These are phyloP conservation scores for Gari tellinella DNA, from an alignment of 2,888 invertebrate genomes.

Conservation along the genomic window DNA sequence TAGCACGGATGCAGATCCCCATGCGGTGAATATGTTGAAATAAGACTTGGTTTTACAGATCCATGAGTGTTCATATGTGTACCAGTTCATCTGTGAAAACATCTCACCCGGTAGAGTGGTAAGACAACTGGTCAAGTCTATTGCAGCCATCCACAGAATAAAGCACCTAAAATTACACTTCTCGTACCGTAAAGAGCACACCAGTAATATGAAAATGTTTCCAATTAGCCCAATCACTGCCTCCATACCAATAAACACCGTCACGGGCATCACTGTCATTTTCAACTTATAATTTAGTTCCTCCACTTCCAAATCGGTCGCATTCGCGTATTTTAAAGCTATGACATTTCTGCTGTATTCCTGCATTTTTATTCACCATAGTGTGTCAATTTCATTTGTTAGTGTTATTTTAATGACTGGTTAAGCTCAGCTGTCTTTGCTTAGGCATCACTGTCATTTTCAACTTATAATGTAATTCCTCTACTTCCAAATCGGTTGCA, in stretches of 20 bases:
- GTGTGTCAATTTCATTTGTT: no score
- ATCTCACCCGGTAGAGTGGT: conserved; percentile 36
- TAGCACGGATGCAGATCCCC: conserved; percentile 37
- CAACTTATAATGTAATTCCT: conserved; percentile 29
- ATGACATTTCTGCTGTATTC: background rate
- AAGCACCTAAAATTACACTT: conserved; percentile 49
- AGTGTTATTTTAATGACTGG: no score
- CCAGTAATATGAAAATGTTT: conserved; percentile 39
- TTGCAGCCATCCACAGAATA: conserved; percentile 35
- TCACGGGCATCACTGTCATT: conserved; percentile 44
- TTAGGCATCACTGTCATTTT: conserved; percentile 24
- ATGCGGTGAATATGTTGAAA: conserved; percentile 29
- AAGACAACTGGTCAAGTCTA: conserved; percentile 40
- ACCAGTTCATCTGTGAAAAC: conserved; percentile 35
- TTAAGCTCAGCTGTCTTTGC: no score
- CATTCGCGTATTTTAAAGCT: no score
- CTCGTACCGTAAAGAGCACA: conserved; percentile 24
- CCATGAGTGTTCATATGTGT: conserved; percentile 16
- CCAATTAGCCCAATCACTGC: conserved; percentile 38
- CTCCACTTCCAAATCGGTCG: background rate
- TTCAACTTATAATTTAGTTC: conserved; percentile 31
- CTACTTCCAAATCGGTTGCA: background rate
- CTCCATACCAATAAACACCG: conserved; percentile 49
- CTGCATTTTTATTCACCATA: no score
- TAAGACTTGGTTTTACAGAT: conserved; percentile 42